Evolutionary conservation across 2,113 vertebrate species (phyloP).

Genomic region (Coregonus clupeaformis): DNA sequence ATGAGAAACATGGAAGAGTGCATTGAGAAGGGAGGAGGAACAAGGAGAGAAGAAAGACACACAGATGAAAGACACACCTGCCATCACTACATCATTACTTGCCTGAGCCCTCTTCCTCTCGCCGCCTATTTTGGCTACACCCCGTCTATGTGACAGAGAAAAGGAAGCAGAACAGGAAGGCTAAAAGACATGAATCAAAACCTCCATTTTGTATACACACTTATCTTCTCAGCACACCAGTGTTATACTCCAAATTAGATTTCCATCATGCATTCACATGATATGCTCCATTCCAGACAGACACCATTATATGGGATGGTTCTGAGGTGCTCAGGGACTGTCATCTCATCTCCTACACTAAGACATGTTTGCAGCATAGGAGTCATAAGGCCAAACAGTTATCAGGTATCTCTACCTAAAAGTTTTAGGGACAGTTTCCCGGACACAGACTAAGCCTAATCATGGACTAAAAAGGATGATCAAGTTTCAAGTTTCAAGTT

Average conservation of each 20-base stretch:
- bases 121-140: constrained; percentile 53
- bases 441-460: no score
- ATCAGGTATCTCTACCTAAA: no score
- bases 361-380: no score
- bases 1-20: background rate
- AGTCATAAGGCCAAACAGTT: no score
- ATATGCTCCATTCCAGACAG: background rate
- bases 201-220: background rate
- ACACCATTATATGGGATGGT: no score
- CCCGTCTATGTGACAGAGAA: constrained; percentile 16
- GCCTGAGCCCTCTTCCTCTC: constrained; percentile 7
- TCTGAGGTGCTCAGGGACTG: no score
- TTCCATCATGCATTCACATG: background rate
- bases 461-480: no score
- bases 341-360: no score
- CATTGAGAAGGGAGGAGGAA: background rate
- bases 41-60: constrained; percentile 14
- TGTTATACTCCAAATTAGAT: no score
- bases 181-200: constrained; percentile 9
- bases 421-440: no score
- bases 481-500: no score
- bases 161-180: constrained; percentile 1
- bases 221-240: background rate
- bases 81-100: constrained; percentile 59
- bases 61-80: constrained; percentile 66